Conservation (phyloP, 2,113 vertebrate species). For the Elephantulus edwardii region DNA sequence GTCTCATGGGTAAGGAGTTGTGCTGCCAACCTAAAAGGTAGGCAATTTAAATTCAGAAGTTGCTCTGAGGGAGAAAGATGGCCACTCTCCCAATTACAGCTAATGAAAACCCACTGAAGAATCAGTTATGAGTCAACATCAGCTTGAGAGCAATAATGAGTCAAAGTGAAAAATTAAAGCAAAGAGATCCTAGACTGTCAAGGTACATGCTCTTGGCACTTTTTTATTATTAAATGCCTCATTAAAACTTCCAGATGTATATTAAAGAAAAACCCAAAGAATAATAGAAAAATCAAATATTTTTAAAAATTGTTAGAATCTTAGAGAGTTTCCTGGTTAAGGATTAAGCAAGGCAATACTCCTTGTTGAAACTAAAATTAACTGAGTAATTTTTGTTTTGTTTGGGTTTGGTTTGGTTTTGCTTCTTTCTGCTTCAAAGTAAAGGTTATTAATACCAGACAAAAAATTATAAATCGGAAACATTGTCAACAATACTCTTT, state of each 20-base stretch:
- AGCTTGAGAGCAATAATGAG: no score
- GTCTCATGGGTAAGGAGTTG: no score
- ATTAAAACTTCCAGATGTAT: background rate
- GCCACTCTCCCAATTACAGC: no score
- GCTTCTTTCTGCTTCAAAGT: background rate
- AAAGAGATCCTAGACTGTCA: background rate
- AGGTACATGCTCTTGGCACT: background rate
- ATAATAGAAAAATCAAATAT: background rate
- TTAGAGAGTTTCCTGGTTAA: background rate
- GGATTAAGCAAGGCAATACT: background rate
- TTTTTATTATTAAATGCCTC: background rate
- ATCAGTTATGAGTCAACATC: no score
- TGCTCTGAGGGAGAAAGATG: no score
- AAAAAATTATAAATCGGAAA: background rate
- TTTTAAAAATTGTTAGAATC: background rate
- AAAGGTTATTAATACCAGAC: background rate
- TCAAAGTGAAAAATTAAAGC: background rate
- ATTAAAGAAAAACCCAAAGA: background rate
- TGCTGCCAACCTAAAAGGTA: no score
- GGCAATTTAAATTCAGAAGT: no score
- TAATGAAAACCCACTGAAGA: no score
- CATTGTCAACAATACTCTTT: background rate
- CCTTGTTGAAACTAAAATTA: background rate
- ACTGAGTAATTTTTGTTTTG: background rate
- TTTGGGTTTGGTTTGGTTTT: background rate